Evolutionary conservation across 1,140 invertebrate genomes (phyloP), one percentile per base, ranked within the genome.

Genomic region (Calycopis cecrops): DNA sequence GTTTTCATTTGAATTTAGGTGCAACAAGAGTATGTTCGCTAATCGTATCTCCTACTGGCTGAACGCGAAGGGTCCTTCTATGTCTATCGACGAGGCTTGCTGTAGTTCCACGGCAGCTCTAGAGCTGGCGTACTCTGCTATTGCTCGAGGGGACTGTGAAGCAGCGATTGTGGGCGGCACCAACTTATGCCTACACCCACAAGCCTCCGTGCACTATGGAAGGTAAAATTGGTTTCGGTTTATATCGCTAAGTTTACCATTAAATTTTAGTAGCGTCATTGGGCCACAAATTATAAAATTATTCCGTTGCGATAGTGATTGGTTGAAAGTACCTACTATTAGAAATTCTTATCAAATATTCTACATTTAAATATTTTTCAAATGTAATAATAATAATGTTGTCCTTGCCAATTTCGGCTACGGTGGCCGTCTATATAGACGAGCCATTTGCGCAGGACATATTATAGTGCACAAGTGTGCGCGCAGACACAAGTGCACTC

Each of bases 101-200:
- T 96, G 95, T 47, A 97, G 96, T 21, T 96, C 95, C 57, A 88
- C 97, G 52, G 91, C 93, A 58, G 97, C 96, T 0, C 68, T 99
- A 10, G 93, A 96, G 67, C 91, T 95, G 63, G 97, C 96, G 3
- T 93, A 95, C 61, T 89, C 89, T 53, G 91, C 93, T 0, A 93
- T 99, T 1, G 88, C 90, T 34, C 90, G 90, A 44, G 96, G 95
- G 0, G 88, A 92, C 52, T 97, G 95, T 75, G 96, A 98, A 56
- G 90, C 92, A 10, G 97, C 97, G 1, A 91, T 99, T 48, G 96
- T 99, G 1, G 96, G 93, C 7, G 96, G 95, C 9, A 88, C 91
- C 1, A 96, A 95, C 79, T 78, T 98, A 4, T 92, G 93, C 60
- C 85, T 98, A n/a, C 95, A 96, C 82, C 97, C 97, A 0, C 92